phyloP scores from a whole-genome alignment of 2,113 vertebrate species.

The Nothobranchius kuhntae region DNA sequence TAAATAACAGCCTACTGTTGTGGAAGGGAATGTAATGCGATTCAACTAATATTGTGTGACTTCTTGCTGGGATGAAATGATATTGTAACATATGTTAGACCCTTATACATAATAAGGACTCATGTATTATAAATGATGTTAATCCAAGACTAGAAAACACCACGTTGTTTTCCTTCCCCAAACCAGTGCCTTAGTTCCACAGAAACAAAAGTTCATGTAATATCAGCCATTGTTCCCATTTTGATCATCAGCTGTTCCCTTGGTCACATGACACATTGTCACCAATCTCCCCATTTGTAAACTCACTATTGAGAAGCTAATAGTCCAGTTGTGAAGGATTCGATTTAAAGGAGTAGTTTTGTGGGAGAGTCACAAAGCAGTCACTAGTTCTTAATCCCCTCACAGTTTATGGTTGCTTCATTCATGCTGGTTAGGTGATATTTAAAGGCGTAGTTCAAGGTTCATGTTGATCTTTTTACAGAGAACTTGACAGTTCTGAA shows the following conservation, averaged over 20 bases:
- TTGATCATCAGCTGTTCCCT: no score
- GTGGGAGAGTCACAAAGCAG: conserved; percentile 11
- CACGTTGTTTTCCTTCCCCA: conserved; percentile 12
- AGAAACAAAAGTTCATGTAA: not conserved
- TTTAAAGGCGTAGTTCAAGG: not conserved
- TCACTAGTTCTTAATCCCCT: conserved; percentile 6
- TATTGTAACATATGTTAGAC: conserved; percentile 60
- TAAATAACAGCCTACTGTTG: conserved; percentile 59
- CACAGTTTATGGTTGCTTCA: not conserved
- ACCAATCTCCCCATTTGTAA: conserved; percentile 39
- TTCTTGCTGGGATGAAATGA: conserved; percentile 61
- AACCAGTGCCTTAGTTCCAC: conserved; percentile 51
- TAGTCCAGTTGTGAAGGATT: conserved; percentile 53
- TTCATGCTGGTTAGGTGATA: no score
- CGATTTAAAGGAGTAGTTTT: conserved; percentile 55
- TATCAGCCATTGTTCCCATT: conserved; percentile 4
- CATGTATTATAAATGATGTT: conserved; percentile 52
- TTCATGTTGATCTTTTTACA: not conserved
- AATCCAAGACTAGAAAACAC: not conserved
- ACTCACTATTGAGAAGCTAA: conserved; percentile 20
- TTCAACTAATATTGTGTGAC: conserved; percentile 40
- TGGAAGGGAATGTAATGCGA: conserved; percentile 63
- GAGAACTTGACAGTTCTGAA: not conserved
- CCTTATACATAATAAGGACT: conserved; percentile 55
- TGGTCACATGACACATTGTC: conserved; percentile 19